Evolutionary conservation across 2,888 invertebrate species (phyloP), one percentile per base, ranked within the genome.

Genomic region (Folsomia manolachei): DNA sequence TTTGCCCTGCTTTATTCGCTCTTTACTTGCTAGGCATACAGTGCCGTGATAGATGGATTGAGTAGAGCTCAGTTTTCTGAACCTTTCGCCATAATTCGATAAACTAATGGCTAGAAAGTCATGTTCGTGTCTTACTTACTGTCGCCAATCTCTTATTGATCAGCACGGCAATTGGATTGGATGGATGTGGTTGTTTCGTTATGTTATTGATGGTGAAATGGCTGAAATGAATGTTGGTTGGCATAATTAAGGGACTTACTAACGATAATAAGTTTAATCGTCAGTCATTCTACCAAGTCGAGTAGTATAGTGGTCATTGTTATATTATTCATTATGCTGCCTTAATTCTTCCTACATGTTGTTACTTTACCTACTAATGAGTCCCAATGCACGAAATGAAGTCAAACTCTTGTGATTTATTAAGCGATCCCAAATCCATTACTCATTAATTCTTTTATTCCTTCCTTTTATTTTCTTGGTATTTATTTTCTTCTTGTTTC

Each of bases 381-480:
- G 68, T 60, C 53, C 27, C 21, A 39, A 24, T 56, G 69, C 27
- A 56, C 21, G 56, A 19, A 2, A 66, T 63, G n/a, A n/a, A n/a
- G 27, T 68, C 19, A 24, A n/a, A 53, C 63, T 64, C 27, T 52
- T 68, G 26, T 69, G 60, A 71, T 62, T 71, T 67, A 72, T 70
- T 27, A 61, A 73, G 60, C 71, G 73, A 71, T 63, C 51, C 18
- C 9, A 72, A 63, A 70, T 73, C 52, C 27, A 19, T n/a, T 11
- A 21, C n/a, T n/a, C n/a, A n/a, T n/a, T n/a, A n/a, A n/a, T n/a
- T n/a, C n/a, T n/a, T n/a, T n/a, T n/a, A n/a, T n/a, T n/a, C n/a
- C n/a, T n/a, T n/a, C n/a, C n/a, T n/a, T n/a, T n/a, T n/a, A n/a
- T n/a, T n/a, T n/a, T n/a, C n/a, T n/a, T n/a, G n/a, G n/a, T n/a